phyloP scores from a whole-genome alignment of 2,888 invertebrate species.

The Epirrita christyi region DNA sequence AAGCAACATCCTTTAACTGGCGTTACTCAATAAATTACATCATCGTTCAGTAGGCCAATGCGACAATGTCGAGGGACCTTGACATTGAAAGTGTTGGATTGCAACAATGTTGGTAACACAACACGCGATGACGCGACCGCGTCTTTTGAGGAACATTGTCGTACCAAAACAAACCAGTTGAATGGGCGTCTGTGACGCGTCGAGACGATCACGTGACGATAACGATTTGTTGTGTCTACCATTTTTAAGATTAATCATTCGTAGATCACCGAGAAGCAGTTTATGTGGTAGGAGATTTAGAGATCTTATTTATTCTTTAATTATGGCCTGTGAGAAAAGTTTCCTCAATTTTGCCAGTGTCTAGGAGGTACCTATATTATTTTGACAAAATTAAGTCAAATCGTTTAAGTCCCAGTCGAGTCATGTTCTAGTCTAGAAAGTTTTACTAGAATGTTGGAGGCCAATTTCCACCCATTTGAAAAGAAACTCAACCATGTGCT shows the following conservation, averaged over 20 bases:
- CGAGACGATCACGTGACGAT: slow-evolving; percentile 7
- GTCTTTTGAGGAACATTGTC: slow-evolving; percentile 12
- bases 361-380: too few relatives aligned
- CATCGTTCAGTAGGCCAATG: slow-evolving; percentile 37
- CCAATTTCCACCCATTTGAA: too few relatives aligned
- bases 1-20: slow-evolving; percentile 3
- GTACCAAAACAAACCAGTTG: slow-evolving; percentile 16
- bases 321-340: too few relatives aligned
- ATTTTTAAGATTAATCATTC: not conserved
- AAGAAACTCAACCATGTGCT: too few relatives aligned
- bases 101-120: slow-evolving; percentile 31
- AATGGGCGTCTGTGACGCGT: not conserved
- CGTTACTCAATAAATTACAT: slow-evolving; percentile 32
- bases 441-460: too few relatives aligned
- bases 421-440: too few relatives aligned
- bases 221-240: not conserved
- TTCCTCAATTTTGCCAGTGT: too few relatives aligned
- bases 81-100: slow-evolving; percentile 36
- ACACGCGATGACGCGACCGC: slow-evolving; percentile 8
- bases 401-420: too few relatives aligned
- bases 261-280: too few relatives aligned
- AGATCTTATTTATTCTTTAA: too few relatives aligned
- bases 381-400: too few relatives aligned
- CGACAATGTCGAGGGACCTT: slow-evolving; percentile 40
- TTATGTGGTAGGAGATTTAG: too few relatives aligned